Base-by-base conservation (phyloP, 2,797 vertebrate species). In the Pangasius krempfi region DNA sequence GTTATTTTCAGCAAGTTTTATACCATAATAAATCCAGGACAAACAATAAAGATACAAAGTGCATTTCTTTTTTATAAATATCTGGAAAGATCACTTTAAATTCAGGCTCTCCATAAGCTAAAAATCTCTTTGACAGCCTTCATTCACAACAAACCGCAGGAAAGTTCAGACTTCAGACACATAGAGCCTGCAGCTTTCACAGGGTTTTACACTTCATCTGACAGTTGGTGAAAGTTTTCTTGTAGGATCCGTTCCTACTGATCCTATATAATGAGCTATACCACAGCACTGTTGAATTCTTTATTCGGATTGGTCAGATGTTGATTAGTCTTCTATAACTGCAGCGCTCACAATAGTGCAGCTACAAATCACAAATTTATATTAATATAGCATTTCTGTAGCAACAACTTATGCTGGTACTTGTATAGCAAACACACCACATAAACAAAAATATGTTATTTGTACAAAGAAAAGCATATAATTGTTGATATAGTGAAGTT, bases 111-210 rank as follows among this genome's bases (percentile, higher is more conserved):
- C 4, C 73, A 47, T 58, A 25, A 16, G 33, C 56, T 84, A 37
- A 81, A 87, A 84, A 30, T 82, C 58, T 78, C 58, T 50, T 40
- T 88, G 76, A 87, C 75, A 87, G 64, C 22, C 84, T 90, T 92
- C 87, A 89, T 89, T 90, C 79, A 79, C 73, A 88, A 88, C 40
- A 89, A 91, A 84, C 88, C 89, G 72, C 91, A 90, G 83, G 88
- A 88, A 90, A 91, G 12, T 68, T 47, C 84, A 54, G 79, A 82
- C 73, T 89, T 83, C 85, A 80, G 91, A 87, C 88, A 44, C 85
- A 87, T 14, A 68, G 60, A 88, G 84, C 90, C n/a, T 73, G 88
- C 52, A 85, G 90, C 85, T 84, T 86, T 66, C 64, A 27, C 86
- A 80, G 62, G 44, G 9, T 79, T 18, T 30, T 18, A 54, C 14